phyloP scores from a whole-genome alignment of 2,797 vertebrate species.

The Limnodromus scolopaceus region DNA sequence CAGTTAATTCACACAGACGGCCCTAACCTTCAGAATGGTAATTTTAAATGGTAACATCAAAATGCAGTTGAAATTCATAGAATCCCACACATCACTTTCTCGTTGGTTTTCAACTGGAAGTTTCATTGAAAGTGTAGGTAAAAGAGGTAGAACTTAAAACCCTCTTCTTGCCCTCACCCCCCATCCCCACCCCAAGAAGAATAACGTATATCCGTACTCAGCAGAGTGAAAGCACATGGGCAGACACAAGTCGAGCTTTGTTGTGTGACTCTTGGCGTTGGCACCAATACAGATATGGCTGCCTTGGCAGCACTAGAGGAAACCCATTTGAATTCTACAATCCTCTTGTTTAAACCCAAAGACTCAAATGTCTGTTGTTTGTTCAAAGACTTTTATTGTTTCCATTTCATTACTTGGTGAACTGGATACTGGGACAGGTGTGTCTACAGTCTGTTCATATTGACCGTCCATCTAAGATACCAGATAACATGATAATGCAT shows the following conservation, averaged over 20 bases:
- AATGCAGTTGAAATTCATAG: neutral
- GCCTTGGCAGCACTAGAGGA: constrained; percentile 53
- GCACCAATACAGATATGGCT: constrained; percentile 45
- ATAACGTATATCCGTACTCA: neutral
- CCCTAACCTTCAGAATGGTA: neutral
- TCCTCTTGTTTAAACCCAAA: constrained; percentile 52
- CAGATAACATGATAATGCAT: constrained; percentile 62
- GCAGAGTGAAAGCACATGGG: neutral
- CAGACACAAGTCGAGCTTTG: constrained; percentile 36
- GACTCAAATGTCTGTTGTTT: constrained; percentile 58
- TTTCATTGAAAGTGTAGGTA: neutral
- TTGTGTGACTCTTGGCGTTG: neutral
- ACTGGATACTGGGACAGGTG: constrained; percentile 63
- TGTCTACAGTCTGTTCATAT: constrained; percentile 56
- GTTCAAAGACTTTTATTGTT: constrained; percentile 68
- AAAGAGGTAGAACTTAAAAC: neutral
- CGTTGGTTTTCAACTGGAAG: neutral
- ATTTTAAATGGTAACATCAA: neutral
- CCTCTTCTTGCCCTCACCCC: neutral
- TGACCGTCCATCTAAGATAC: constrained; percentile 53
- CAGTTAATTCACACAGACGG: neutral
- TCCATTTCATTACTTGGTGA: constrained; percentile 63
- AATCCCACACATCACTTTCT: neutral
- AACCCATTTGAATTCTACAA: constrained; percentile 54
- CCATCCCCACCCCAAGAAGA: neutral